A percentile compares a stretch with the other conserved stretches of the same genome.
Evolutionary conservation across 2,113 vertebrate species (phyloP).

Genomic region (Lonchura striata): DNA sequence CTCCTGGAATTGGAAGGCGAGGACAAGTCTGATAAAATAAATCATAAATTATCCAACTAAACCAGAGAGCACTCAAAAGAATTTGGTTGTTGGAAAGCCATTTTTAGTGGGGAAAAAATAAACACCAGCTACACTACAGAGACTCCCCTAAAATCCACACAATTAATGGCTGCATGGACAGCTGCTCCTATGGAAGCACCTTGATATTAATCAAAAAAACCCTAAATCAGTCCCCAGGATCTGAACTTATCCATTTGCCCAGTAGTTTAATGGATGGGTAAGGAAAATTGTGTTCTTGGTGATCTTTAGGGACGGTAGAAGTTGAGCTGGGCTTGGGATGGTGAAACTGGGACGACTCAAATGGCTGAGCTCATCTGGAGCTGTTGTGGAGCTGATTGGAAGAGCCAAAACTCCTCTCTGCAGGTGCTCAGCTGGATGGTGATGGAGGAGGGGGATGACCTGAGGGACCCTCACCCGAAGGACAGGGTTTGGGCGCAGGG

Average conservation of each 20-base stretch:
- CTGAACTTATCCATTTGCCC: neutral
- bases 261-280: neutral
- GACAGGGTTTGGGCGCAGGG: neutral
- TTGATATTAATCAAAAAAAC: neutral
- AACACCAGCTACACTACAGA: neutral
- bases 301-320: neutral
- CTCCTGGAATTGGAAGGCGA: neutral
- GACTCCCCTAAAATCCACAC: neutral
- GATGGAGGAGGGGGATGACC: rapidly evolving
- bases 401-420: neutral
- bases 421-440: neutral
- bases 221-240: neutral
- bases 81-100: neutral
- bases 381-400: neutral
- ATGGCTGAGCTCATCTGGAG: neutral
- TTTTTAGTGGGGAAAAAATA: neutral
- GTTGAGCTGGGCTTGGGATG: rapidly evolving
- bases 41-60: neutral
- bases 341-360: rapidly evolving
- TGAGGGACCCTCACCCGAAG: rapidly evolving
- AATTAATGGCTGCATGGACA: neutral
- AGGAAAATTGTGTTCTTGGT: neutral
- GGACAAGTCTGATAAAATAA: neutral
- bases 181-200: neutral
- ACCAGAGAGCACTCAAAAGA: neutral